Percentiles rank a stretch among this genome's conserved stretches.
These are phyloP conservation scores for Sylvilagus floridanus DNA, from an alignment of 2,797 vertebrate genomes.

Conservation along the genomic window DNA sequence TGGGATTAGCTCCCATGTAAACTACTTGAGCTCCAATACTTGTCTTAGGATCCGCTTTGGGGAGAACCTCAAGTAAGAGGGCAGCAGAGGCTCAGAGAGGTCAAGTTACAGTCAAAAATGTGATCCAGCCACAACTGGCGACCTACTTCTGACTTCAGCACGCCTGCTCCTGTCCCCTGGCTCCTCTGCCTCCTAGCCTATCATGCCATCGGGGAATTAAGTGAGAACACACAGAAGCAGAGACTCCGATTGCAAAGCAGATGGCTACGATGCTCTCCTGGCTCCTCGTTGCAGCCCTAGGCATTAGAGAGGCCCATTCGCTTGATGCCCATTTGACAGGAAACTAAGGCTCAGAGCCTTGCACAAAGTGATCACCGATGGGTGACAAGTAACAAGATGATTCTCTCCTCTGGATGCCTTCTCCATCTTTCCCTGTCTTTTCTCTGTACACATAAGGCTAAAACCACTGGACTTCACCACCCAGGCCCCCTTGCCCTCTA, in stretches of 20 bases:
- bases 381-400: neutral
- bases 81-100: neutral
- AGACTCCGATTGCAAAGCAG: neutral
- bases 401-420: neutral
- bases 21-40: neutral
- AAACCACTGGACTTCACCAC: neutral
- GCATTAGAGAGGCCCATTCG: neutral
- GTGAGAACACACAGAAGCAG: neutral
- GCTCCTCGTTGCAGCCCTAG: rapidly evolving
- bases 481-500: neutral
- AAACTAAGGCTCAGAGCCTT: neutral
- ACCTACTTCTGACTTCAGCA: too few species aligned
- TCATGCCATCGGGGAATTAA: neutral
- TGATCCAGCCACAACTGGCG: neutral
- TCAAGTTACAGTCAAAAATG: neutral
- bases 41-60: neutral
- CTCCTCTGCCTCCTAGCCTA: neutral
- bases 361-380: neutral
- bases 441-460: neutral
- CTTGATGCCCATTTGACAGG: neutral
- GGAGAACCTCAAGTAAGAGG: neutral
- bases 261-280: rapidly evolving
- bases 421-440: neutral
- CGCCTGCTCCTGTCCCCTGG: neutral
- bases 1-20: neutral